Conservation (phyloP, 2,797 vertebrate species). For the Takifugu rubripes region DNA sequence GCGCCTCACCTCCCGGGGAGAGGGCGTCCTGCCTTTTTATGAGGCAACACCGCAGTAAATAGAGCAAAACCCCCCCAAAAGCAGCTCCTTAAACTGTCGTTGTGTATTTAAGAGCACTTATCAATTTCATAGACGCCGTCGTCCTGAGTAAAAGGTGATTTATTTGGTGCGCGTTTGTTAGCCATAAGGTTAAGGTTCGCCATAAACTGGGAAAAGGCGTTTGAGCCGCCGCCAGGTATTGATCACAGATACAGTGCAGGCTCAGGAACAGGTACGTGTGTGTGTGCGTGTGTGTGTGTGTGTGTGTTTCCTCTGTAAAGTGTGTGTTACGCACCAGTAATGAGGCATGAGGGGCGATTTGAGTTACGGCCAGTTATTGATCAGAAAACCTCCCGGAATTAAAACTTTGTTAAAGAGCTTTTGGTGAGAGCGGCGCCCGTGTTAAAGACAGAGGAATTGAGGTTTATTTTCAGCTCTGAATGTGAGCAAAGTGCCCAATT, state of each 20-base stretch:
- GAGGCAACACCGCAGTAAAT: slow-evolving; percentile 43
- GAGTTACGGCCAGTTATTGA: slow-evolving; percentile 69
- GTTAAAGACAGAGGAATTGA: slow-evolving; percentile 25
- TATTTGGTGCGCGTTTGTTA: slow-evolving; percentile 52
- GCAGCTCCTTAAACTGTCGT: slow-evolving; percentile 73
- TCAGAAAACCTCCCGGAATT: slow-evolving; percentile 60
- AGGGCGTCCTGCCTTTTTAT: slow-evolving; percentile 58
- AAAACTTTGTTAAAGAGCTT: slow-evolving; percentile 61
- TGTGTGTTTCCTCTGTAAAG: slow-evolving; percentile 29
- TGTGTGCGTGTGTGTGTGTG: slow-evolving; percentile 33
- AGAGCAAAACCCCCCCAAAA: slow-evolving; percentile 34
- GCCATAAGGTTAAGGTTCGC: slow-evolving; percentile 43
- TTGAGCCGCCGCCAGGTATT: slow-evolving; percentile 74
- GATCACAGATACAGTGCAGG: slow-evolving; percentile 68
- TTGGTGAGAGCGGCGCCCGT: slow-evolving; percentile 56
- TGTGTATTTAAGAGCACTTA: slow-evolving; percentile 71
- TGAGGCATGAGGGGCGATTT: slow-evolving; percentile 60
- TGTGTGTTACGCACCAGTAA: slow-evolving; percentile 49
- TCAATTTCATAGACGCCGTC: slow-evolving; percentile 65
- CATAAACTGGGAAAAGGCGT: slow-evolving; percentile 66
- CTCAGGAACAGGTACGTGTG: slow-evolving; percentile 59
- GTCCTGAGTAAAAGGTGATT: slow-evolving; percentile 55
- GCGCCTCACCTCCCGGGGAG: slow-evolving; percentile 30
- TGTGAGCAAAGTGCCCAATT: slow-evolving; percentile 11
- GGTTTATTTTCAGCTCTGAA: neutral